These are phyloP conservation scores for Parasteatoda tepidariorum DNA, from an alignment of 1,140 invertebrate genomes.

Conservation along the genomic window DNA sequence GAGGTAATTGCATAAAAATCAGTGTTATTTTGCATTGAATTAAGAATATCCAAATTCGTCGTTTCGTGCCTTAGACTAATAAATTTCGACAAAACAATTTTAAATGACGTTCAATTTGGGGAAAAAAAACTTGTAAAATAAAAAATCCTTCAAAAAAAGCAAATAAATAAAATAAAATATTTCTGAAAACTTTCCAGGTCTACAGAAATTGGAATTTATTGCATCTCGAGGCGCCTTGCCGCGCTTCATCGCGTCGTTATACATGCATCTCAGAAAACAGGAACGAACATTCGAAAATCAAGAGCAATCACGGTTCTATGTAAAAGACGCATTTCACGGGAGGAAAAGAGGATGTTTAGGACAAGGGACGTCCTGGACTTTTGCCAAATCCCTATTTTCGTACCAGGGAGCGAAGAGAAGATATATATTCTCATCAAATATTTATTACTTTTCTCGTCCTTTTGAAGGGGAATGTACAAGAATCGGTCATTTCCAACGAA, in stretches of 20 bases:
- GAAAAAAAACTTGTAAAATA: too few species aligned
- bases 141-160: too few species aligned
- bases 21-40: too few species aligned
- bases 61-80: too few species aligned
- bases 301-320: background rate
- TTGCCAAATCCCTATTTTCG: slow-evolving; percentile 16
- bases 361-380: slow-evolving; percentile 10
- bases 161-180: too few species aligned
- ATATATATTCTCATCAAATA: slow-evolving; percentile 45
- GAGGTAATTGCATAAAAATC: too few species aligned
- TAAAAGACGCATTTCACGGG: background rate
- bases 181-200: background rate
- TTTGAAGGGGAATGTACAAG: background rate
- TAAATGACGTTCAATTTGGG: too few species aligned
- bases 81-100: too few species aligned
- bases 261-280: too few species aligned
- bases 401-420: slow-evolving; percentile 2
- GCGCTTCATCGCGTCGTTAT: too few species aligned
- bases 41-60: too few species aligned
- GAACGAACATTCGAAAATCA: background rate
- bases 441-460: background rate
- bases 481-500: background rate
- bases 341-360: background rate
- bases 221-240: background rate
- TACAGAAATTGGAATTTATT: background rate